A percentile compares a stretch with the other conserved stretches of the same genome.
Evolutionary conservation across 1,140 invertebrate species (phyloP).

Genomic region (Sitophilus oryzae): DNA sequence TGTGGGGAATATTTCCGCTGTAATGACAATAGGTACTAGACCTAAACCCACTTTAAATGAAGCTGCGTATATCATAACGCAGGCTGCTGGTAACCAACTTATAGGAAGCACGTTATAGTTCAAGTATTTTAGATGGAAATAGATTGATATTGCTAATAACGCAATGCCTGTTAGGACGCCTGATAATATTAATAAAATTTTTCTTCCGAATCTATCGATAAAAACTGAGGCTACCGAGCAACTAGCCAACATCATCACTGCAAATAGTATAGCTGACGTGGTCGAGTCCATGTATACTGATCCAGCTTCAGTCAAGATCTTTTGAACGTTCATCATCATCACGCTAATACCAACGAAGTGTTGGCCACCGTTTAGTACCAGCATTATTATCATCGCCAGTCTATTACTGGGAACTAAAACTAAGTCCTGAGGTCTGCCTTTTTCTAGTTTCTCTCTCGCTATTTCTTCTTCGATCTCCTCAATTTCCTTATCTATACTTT

Average conservation of each 20-base stretch:
- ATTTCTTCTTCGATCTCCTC: conserved; percentile 29
- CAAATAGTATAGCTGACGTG: conserved; percentile 30
- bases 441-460: conserved; percentile 24
- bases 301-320: conserved; percentile 26
- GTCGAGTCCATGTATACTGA: conserved; percentile 14
- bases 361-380: conserved; percentile 51
- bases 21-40: conserved; percentile 64
- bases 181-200: conserved; percentile 27
- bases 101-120: conserved; percentile 6
- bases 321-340: conserved; percentile 33
- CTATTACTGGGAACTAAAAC: conserved; percentile 27
- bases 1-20: conserved; percentile 60
- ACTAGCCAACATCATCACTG: conserved; percentile 28
- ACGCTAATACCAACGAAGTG: conserved; percentile 45
- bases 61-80: conserved; percentile 26
- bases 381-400: conserved; percentile 28
- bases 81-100: conserved; percentile 27
- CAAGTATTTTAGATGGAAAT: conserved; percentile 30
- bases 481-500: conserved; percentile 40
- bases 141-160: conserved; percentile 28
- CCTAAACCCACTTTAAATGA: conserved; percentile 30
- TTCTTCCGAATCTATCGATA: conserved; percentile 34
- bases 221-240: conserved; percentile 17
- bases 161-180: conserved; percentile 23
- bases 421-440: conserved; percentile 23